Evolutionary conservation across 1,140 invertebrate species (phyloP), one percentile per base, ranked within the genome.

Genomic region (Drosophila aff.): DNA sequence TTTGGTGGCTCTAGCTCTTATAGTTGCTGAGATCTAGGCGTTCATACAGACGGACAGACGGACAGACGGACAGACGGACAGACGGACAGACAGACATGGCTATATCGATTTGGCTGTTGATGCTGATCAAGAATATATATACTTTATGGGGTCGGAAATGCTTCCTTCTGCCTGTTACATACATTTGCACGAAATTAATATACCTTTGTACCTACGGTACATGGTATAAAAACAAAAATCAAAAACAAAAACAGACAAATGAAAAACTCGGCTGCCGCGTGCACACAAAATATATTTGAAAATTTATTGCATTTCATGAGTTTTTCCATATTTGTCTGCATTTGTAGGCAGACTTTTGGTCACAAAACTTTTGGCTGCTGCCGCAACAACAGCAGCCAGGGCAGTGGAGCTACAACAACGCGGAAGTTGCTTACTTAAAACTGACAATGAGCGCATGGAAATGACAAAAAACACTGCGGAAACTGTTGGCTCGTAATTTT

Each of bases 401-500:
- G 72, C 33, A 60, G 63, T 44, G 31, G 41, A 36, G 50, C 33
- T 65, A 73, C 44, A 65, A 73, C 59, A 63, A 52, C 61, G 46
- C 58, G 81, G 43, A 89, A 90, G 77, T 87, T 89, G 77, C 85
- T 89, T 89, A 89, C 85, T 89, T 89, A 79, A 89, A 89, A 84
- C 84, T 89, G 85, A 89, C 85, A 89, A 89, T 90, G 85, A 89
- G 84, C 81, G 81, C 84, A 89, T 89, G 84, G 85, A 90, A 90
- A 84, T 89, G 84, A 84, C 84, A 89, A 89, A 89, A 89, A 89
- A 90, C 84, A 89, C 57, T 90, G 81, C 84, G 84, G 79, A 89
- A 89, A 89, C 84, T 89, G 84, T 89, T 90, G 81, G 84, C 85
- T 89, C 85, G 84, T 89, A 89, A 89, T 89, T 90, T 90, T 89